Percentiles rank a stretch among this genome's conserved stretches.
Evolutionary conservation across 2,797 vertebrate species (phyloP).

Genomic region (Lacerta agilis): DNA sequence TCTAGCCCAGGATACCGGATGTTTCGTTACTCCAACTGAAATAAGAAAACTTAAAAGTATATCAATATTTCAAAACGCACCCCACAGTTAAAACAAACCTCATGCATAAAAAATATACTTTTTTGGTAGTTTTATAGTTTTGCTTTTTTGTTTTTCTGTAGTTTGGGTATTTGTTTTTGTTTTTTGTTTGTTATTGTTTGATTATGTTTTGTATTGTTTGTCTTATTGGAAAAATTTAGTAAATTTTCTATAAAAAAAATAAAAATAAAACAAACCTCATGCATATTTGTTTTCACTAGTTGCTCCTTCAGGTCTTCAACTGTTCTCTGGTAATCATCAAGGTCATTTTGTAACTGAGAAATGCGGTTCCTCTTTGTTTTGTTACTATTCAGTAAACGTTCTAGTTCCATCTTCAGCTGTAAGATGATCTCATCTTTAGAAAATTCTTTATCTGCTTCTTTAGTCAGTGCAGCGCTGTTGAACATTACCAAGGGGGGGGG

Average conservation of each 20-base stretch:
- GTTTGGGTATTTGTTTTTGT: too few species aligned
- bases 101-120: constrained; percentile 24
- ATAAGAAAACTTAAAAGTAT: neutral
- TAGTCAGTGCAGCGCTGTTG: constrained; percentile 70
- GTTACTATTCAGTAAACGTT: constrained; percentile 87
- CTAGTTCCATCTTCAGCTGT: constrained; percentile 87
- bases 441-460: constrained; percentile 76
- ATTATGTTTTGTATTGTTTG: too few species aligned
- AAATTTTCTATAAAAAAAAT: too few species aligned
- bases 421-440: constrained; percentile 84
- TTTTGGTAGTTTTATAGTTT: too few species aligned
- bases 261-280: constrained; percentile 71
- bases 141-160: too few species aligned
- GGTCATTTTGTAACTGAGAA: constrained; percentile 84
- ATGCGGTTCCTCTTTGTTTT: constrained; percentile 88
- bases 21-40: neutral
- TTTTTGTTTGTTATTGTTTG: too few species aligned
- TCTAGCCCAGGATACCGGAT: too few species aligned
- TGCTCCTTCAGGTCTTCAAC: constrained; percentile 80
- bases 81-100: constrained; percentile 70
- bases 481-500: constrained; percentile 15
- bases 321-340: constrained; percentile 72
- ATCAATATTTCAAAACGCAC: constrained; percentile 1
- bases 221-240: too few species aligned
- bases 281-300: constrained; percentile 71